Percentiles rank a stretch among this genome's conserved stretches.
Evolutionary conservation across 2,113 vertebrate genomes (phyloP).

Genomic region (Hemibagrus wyckioides): DNA sequence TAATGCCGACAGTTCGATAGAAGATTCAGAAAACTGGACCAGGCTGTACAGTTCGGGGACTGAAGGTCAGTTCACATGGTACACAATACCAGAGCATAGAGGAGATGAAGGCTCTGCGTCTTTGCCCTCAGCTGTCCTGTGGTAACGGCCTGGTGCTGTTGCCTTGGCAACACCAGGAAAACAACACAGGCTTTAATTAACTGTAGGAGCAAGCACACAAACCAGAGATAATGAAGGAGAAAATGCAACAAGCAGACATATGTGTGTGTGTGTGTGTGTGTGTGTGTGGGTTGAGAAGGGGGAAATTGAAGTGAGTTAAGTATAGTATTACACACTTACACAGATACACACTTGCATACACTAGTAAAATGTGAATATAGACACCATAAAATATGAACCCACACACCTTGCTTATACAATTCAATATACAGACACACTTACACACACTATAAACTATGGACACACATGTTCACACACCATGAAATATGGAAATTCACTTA

Average conservation of each 20-base stretch:
- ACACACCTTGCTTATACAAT: background rate
- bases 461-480: background rate
- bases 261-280: slow-evolving; percentile 16
- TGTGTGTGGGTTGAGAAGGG: background rate
- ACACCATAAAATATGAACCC: background rate
- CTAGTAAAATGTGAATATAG: background rate
- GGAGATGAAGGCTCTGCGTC: background rate
- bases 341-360: background rate
- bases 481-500: background rate
- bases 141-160: slow-evolving; percentile 29
- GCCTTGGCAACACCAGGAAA: slow-evolving; percentile 28
- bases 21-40: background rate
- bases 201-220: slow-evolving; percentile 13
- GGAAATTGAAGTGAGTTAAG: background rate
- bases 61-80: background rate
- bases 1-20: background rate
- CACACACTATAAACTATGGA: background rate
- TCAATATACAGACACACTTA: background rate
- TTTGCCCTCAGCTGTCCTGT: slow-evolving; percentile 22
- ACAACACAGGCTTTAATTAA: slow-evolving; percentile 48
- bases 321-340: background rate
- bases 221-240: slow-evolving; percentile 38
- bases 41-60: background rate
- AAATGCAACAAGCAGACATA: slow-evolving; percentile 6
- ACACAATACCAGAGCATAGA: background rate